Base-by-base conservation (phyloP, 2,888 invertebrate species). In the Drosophila seclusa region DNA sequence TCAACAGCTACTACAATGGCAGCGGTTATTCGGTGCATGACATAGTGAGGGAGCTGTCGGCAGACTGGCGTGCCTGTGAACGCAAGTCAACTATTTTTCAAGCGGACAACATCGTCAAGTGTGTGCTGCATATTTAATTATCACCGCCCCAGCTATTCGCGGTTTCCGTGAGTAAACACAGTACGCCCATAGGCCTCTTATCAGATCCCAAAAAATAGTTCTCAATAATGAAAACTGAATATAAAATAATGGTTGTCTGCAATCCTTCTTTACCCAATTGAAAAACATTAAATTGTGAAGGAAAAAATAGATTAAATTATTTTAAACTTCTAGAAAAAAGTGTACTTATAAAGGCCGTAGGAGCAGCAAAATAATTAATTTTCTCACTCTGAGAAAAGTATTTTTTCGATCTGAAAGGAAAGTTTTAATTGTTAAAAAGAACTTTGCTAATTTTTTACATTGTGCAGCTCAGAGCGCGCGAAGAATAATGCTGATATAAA, bases 111-210 rank as follows among this genome's bases (percentile, higher is more conserved):
- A 24, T 87, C 91, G 6, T 73, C 90, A 4, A 90, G 93, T 67
- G 80, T 86, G 18, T 93, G 93, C 60, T 93, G 93, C 76, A 82
- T 92, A 68, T 92, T 92, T 66, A 93, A 93, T 68, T 92, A 92
- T 55, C 76, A 82, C 5, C 73, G 92, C 2, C 74, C 76, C 0
- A 89, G 82, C 60, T 83, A 87, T 52, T 73, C 78, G 4, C 65
- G 52, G 36, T 68, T 86, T 78, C 69, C 61, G 92, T 92, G 78
- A 86, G 90, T 31, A 11, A 11, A 29, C 10, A 13, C 16, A 42
- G 2, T 0, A 5, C 2, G 3, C 21, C 13, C 1, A 7, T 16
- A 42, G 6, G 13, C 21, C 11, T 21, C 11, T 42, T n/a, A n/a
- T 42, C n/a, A 42, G 21, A 13, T 21, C 42, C 11, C 3, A 42